Evolutionary conservation across 1,140 invertebrate species (phyloP).

Genomic region (Neoseiulus cucumeris): DNA sequence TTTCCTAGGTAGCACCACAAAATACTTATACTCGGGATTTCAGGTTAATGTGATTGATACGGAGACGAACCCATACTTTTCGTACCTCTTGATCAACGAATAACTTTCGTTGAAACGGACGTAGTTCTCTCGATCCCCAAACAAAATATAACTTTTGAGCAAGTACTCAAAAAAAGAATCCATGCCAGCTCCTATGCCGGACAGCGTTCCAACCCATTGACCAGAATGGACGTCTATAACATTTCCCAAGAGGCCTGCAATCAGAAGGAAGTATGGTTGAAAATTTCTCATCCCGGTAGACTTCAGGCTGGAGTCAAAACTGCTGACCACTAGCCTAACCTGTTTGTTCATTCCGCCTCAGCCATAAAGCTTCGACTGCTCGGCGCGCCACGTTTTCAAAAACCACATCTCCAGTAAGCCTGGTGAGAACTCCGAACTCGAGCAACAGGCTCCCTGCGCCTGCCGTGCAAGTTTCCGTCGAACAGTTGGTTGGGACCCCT

Average conservation of each 20-base stretch:
- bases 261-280: neutral
- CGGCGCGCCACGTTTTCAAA: conserved; percentile 40
- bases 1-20: too few relatives aligned
- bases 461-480: conserved; percentile 43
- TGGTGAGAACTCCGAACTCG: conserved; percentile 43
- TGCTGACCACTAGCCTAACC: conserved; percentile 38
- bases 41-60: too few relatives aligned
- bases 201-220: conserved; percentile 39
- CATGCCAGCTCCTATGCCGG: conserved; percentile 44
- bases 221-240: conserved; percentile 42
- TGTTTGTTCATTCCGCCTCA: conserved; percentile 36
- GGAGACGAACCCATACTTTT: too few relatives aligned
- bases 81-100: conserved; percentile 36
- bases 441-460: conserved; percentile 42
- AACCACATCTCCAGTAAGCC: conserved; percentile 37
- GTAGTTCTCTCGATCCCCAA: conserved; percentile 39
- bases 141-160: conserved; percentile 43
- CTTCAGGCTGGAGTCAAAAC: neutral
- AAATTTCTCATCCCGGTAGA: neutral
- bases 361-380: conserved; percentile 37
- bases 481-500: conserved; percentile 34
- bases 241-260: conserved; percentile 30
- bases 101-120: conserved; percentile 41
- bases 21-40: too few relatives aligned
- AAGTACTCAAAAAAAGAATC: conserved; percentile 50